phyloP scores from a whole-genome alignment of 2,888 invertebrate species.

The Trichogramma dendrolimi region DNA sequence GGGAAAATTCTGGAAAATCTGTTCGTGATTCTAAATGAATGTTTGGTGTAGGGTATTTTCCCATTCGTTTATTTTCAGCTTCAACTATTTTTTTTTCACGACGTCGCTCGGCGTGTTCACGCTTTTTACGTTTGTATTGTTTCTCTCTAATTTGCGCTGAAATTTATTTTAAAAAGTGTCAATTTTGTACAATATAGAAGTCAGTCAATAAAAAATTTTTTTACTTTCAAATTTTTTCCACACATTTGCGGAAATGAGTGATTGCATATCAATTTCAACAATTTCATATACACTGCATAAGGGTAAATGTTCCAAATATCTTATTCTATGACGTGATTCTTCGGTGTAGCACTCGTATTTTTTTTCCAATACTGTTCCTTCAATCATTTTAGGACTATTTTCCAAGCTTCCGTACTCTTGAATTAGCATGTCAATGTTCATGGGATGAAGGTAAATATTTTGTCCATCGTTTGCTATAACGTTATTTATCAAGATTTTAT shows the following conservation, averaged over 20 bases:
- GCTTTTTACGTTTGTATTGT: constrained; percentile 65
- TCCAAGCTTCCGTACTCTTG: constrained; percentile 80
- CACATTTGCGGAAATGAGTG: constrained; percentile 62
- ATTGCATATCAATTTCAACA: constrained; percentile 77
- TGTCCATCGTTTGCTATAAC: constrained; percentile 82
- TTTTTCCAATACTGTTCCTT: constrained; percentile 79
- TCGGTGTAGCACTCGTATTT: constrained; percentile 82
- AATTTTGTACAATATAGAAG: neutral
- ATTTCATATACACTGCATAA: constrained; percentile 86
- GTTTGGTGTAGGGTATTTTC: constrained; percentile 60
- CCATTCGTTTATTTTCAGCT: constrained; percentile 69
- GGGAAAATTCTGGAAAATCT: constrained; percentile 57
- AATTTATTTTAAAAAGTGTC: constrained; percentile 6
- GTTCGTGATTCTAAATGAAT: constrained; percentile 64
- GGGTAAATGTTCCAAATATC: constrained; percentile 82
- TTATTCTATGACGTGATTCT: constrained; percentile 69
- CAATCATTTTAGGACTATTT: constrained; percentile 69
- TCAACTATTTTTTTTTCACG: constrained; percentile 73
- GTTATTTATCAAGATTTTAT: constrained; percentile 33
- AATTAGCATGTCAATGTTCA: constrained; percentile 86
- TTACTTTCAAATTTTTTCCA: neutral
- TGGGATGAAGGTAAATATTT: constrained; percentile 83
- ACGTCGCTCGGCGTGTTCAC: constrained; percentile 72
- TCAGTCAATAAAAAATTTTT: neutral
- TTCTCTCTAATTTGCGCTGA: constrained; percentile 72